Percentiles rank a stretch among this genome's conserved stretches.
Conservation (phyloP, 2,113 vertebrate genomes). For the Pteronura brasiliensis region DNA sequence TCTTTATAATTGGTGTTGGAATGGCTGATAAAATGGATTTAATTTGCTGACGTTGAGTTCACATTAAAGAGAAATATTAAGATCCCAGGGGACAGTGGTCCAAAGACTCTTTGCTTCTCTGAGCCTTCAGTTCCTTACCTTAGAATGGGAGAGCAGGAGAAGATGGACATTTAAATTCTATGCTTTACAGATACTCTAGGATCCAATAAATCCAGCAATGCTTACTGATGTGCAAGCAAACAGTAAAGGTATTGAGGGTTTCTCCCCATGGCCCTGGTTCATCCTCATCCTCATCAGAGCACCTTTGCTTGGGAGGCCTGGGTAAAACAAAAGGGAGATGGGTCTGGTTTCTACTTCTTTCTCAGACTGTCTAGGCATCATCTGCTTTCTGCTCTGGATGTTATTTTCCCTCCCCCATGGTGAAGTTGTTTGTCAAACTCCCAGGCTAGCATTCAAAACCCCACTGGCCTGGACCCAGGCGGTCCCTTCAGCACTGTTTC, state of each 20-base stretch:
- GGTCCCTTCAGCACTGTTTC: rapidly evolving
- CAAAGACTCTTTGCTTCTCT: background rate
- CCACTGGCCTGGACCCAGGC: rapidly evolving
- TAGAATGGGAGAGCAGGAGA: background rate
- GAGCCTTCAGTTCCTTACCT: background rate
- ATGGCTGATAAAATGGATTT: background rate
- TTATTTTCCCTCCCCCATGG: too few relatives aligned
- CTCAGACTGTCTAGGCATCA: background rate
- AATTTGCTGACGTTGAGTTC: background rate
- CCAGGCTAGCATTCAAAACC: background rate
- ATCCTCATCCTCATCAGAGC: background rate
- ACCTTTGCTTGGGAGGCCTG: background rate
- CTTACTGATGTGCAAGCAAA: rapidly evolving
- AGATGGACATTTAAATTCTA: background rate
- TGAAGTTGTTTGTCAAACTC: background rate
- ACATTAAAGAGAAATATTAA: background rate
- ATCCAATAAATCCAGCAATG: too few relatives aligned
- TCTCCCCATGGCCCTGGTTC: rapidly evolving
- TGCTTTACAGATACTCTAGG: background rate
- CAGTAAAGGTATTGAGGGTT: background rate
- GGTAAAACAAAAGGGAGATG: background rate
- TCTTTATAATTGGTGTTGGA: background rate
- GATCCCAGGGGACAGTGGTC: background rate
- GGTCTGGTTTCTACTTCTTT: background rate
- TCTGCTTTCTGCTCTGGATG: background rate